These are phyloP conservation scores for Anguilla pacifica DNA, from an alignment of 2,797 vertebrate genomes.

Conservation along the genomic window DNA sequence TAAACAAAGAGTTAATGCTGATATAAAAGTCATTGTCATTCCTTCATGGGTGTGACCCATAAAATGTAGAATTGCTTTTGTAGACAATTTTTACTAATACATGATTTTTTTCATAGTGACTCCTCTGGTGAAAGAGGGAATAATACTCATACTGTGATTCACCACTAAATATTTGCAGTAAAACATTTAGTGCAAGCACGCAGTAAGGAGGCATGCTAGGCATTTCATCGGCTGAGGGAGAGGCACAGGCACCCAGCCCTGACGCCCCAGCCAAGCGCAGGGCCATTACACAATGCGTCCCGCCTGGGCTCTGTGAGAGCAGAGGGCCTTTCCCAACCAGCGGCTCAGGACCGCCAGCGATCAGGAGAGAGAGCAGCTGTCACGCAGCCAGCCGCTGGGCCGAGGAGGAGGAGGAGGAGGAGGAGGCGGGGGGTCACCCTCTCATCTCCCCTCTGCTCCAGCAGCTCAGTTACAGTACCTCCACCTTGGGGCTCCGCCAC, in stretches of 20 bases:
- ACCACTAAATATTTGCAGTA: background rate
- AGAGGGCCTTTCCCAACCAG: conserved; percentile 15
- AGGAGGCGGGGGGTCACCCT: background rate
- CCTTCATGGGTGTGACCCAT: background rate
- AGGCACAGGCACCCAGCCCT: background rate
- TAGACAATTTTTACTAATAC: background rate
- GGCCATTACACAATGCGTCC: background rate
- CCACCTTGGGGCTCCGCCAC: background rate
- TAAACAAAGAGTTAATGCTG: background rate
- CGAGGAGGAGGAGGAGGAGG: background rate
- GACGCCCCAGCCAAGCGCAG: background rate
- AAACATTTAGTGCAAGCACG: background rate
- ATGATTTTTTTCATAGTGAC: background rate
- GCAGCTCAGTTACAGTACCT: conserved; percentile 1
- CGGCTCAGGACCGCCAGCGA: background rate
- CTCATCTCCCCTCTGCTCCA: conserved; percentile 14
- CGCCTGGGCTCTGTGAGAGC: background rate
- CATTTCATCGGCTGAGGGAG: background rate
- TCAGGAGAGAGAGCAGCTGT: background rate
- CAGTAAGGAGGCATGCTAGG: too few relatives aligned
- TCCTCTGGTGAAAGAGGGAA: background rate
- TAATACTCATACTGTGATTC: background rate
- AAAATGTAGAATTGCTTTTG: background rate
- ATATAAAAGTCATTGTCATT: background rate
- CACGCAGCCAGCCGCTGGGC: background rate